Percentiles rank a stretch among this genome's conserved stretches.
Evolutionary conservation across 2,888 invertebrate genomes (phyloP).

Genomic region (Hipparchia semele): DNA sequence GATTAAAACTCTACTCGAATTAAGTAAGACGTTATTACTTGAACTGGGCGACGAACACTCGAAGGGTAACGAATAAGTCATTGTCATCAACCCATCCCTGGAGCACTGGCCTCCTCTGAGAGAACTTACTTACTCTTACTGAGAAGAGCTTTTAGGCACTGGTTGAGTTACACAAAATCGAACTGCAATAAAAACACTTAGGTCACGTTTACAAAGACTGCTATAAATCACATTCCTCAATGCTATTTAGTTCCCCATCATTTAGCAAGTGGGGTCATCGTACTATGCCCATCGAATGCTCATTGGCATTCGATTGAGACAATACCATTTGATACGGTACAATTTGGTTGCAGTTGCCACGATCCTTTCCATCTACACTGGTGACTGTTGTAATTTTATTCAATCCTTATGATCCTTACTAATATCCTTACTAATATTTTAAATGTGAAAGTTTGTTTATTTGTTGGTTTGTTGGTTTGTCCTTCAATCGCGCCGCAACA

Average conservation of each 20-base stretch:
- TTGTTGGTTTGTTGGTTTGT: no score
- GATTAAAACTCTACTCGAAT: background rate
- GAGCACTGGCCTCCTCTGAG: no score
- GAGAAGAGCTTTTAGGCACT: no score
- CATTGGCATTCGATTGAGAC: constrained; percentile 78
- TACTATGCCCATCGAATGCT: constrained; percentile 57
- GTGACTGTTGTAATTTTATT: background rate
- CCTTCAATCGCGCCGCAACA: no score
- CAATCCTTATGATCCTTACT: no score
- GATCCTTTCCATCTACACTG: constrained; percentile 30
- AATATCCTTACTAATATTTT: no score
- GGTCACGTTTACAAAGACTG: constrained; percentile 5
- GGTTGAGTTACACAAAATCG: background rate
- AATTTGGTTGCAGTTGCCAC: constrained; percentile 52
- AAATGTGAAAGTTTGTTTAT: no score
- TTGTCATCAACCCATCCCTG: no score
- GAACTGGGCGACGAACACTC: no score
- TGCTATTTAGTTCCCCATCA: constrained; percentile 64
- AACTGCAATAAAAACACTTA: background rate
- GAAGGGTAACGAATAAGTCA: no score
- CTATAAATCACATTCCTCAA: constrained; percentile 10
- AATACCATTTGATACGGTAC: constrained; percentile 67
- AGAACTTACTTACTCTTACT: no score
- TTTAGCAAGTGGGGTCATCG: constrained; percentile 75
- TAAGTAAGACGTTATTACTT: no score